phyloP scores from a whole-genome alignment of 2,113 vertebrate species.

The Planiliza haematocheilus region DNA sequence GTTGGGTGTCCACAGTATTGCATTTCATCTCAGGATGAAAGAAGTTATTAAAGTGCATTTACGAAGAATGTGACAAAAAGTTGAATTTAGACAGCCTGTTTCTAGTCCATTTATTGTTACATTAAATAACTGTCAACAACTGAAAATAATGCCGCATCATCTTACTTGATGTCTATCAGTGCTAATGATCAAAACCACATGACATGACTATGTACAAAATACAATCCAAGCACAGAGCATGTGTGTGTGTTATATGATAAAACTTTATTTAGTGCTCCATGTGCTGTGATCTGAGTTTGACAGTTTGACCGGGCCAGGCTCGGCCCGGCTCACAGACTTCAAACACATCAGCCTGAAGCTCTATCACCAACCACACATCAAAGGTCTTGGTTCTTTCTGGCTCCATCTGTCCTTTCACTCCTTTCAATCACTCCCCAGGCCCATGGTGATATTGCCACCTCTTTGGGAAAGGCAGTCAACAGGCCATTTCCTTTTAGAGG shows the following conservation, averaged over 20 bases:
- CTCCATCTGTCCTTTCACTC: constrained; percentile 65
- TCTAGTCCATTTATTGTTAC: not conserved
- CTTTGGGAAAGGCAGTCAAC: constrained; percentile 49
- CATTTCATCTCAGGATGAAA: constrained; percentile 2
- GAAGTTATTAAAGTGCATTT: not conserved
- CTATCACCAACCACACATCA: constrained; percentile 59
- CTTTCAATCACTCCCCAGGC: constrained; percentile 40
- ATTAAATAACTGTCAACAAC: not conserved
- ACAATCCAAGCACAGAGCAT: not conserved
- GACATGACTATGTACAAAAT: not conserved
- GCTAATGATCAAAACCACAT: not conserved
- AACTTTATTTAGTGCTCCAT: constrained; percentile 32
- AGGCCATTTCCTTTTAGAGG: constrained; percentile 60
- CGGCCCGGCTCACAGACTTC: constrained; percentile 49
- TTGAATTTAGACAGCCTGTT: not conserved
- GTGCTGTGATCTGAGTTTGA: constrained; percentile 23
- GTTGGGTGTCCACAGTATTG: constrained; percentile 4
- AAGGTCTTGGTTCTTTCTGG: constrained; percentile 49
- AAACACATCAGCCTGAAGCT: constrained; percentile 50
- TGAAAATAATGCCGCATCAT: not conserved
- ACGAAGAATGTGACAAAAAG: too few relatives aligned
- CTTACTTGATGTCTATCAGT: too few relatives aligned
- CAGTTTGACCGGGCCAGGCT: constrained; percentile 45
- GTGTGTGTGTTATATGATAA: constrained; percentile 21
- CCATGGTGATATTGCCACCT: constrained; percentile 41